Evolutionary conservation across 2,888 invertebrate genomes (phyloP), one percentile per base, ranked within the genome.

Genomic region (Lycia hirtaria): DNA sequence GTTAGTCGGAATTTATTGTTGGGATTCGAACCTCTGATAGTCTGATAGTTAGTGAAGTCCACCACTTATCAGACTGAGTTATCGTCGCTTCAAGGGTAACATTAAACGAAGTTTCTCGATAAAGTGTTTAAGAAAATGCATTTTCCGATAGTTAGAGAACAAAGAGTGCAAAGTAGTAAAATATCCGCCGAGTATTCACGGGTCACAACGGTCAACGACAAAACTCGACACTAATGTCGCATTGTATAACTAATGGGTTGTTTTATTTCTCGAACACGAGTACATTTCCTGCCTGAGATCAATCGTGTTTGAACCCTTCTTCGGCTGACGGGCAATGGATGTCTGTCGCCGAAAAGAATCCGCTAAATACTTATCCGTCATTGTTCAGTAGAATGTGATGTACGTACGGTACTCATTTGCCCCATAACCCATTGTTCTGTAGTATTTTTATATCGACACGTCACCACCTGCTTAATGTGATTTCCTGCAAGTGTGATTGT

Each of bases 371-470:
- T 53, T 53, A 30, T 14, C 15, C 14, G 32, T 35, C 32, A 45
- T 53, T 45, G 44, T 53, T 45, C 14, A 49, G 60, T 69, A 58
- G 47, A 71, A 65, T 69, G 64, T 73, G 64, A 70, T 68, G 55
- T 67, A 67, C 71, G 55, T 67, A 67, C 71, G 64, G 67, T 68
- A 66, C 57, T 64, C 62, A 62, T 65, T 61, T 62, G 68, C 67
- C 64, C 59, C 64, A 67, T 63, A 20, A 51, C 62, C 69, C 66
- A 74, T 76, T 76, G 76, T 76, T 69, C 40, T 62, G 48, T 53
- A 59, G 56, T 61, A 61, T 51, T 56, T 49, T 40, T 33, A 57
- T 59, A 38, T 60, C 53, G 59, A 65, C 43, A 56, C 60, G 57
- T 30, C 57, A 51, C 22, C 52, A 45, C 37, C 56, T 45, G 60